Conservation (phyloP, 2,797 vertebrate species). For the Decapterus maruadsi region DNA sequence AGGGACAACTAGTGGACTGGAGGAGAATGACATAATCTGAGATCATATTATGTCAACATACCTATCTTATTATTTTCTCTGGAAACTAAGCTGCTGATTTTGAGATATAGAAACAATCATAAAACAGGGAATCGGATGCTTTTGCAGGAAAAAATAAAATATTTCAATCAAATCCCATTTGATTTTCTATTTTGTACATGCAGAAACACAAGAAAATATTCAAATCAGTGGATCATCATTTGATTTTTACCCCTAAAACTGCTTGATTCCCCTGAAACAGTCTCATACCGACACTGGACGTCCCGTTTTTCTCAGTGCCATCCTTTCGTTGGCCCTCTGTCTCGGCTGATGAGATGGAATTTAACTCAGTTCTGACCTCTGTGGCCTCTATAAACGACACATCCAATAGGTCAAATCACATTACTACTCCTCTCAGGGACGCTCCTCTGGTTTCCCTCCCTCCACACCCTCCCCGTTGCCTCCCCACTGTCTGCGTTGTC, state of each 20-base stretch:
- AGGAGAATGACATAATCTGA: neutral
- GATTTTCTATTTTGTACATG: no score
- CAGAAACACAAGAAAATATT: neutral
- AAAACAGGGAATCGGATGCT: no score
- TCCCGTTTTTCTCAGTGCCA: neutral
- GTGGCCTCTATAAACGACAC: constrained; percentile 33
- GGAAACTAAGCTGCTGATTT: no score
- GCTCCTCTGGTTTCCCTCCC: constrained; percentile 48
- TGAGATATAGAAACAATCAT: no score
- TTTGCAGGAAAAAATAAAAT: no score
- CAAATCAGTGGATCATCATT: neutral
- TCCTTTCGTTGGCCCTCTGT: neutral
- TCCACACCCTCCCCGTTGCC: constrained; percentile 31
- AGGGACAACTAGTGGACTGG: constrained; percentile 20
- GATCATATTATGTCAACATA: no score
- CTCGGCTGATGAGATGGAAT: constrained; percentile 28
- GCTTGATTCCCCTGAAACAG: neutral
- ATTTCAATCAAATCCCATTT: no score
- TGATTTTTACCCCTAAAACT: neutral
- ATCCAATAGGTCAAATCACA: constrained; percentile 36
- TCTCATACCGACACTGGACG: neutral
- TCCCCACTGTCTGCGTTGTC: constrained; percentile 62
- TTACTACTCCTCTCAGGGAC: constrained; percentile 47
- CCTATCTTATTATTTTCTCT: no score
- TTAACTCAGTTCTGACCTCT: constrained; percentile 65